Conservation (phyloP, 2,888 invertebrate genomes). For the Hecatera dysodea region DNA sequence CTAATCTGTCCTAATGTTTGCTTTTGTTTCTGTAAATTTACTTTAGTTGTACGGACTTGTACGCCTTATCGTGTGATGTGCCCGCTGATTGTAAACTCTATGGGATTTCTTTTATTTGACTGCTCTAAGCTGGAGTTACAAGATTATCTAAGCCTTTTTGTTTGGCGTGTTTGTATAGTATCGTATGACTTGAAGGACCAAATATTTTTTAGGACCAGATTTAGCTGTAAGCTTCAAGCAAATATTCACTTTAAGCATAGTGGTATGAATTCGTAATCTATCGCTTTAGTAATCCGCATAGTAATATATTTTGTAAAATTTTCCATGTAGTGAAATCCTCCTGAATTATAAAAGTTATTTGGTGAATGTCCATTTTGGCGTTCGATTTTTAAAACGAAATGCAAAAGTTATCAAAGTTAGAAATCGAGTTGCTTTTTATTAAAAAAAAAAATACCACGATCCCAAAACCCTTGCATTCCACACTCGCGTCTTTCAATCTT, state of each 20-base stretch:
- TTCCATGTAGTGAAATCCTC: background rate
- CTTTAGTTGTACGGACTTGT: slow-evolving; percentile 60
- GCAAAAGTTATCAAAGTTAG: background rate
- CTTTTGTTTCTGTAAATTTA: slow-evolving; percentile 82
- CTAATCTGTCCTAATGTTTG: slow-evolving; percentile 82
- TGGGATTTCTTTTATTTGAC: slow-evolving; percentile 66
- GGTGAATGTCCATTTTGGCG: background rate
- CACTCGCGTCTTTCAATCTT: slow-evolving; percentile 46
- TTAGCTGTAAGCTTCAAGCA: background rate
- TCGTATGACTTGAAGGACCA: slow-evolving; percentile 37
- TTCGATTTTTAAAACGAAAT: background rate
- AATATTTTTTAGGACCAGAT: slow-evolving; percentile 34
- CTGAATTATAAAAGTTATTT: background rate
- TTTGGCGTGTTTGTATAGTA: slow-evolving; percentile 39
- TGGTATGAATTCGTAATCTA: slow-evolving; percentile 7
- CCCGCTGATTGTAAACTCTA: slow-evolving; percentile 61
- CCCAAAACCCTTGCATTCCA: slow-evolving; percentile 44
- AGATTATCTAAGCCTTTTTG: slow-evolving; percentile 48
- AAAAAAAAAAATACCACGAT: slow-evolving; percentile 8
- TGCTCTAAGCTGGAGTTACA: slow-evolving; percentile 51
- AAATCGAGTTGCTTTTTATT: background rate
- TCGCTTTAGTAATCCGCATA: background rate
- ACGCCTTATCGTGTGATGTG: slow-evolving; percentile 64
- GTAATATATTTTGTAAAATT: background rate
- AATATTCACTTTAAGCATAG: slow-evolving; percentile 24